Conservation (phyloP, 2,888 invertebrate genomes). For the Euphydryas editha region DNA sequence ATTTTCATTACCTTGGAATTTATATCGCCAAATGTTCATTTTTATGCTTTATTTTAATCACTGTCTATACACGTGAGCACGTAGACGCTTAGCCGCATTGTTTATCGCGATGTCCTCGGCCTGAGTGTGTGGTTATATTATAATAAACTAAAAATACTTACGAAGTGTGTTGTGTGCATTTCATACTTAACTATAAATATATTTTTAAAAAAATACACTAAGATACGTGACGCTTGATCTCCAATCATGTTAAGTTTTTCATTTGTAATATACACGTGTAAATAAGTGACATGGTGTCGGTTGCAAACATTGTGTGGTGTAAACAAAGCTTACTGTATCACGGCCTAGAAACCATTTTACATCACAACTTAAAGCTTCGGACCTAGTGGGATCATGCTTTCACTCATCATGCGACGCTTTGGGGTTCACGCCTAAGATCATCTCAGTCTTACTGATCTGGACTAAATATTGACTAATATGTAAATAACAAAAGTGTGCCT, state of each 20-base stretch:
- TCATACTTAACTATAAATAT: slow-evolving; percentile 25
- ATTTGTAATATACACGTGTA: slow-evolving; percentile 45
- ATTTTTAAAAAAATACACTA: slow-evolving; percentile 32
- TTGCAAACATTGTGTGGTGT: slow-evolving; percentile 54
- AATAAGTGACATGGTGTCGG: slow-evolving; percentile 52
- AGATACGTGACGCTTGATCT: slow-evolving; percentile 28
- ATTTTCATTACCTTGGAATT: slow-evolving; percentile 30
- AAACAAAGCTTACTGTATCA: slow-evolving; percentile 56
- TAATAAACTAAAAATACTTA: slow-evolving; percentile 35
- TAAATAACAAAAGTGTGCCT: slow-evolving; percentile 49
- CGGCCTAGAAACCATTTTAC: slow-evolving; percentile 50
- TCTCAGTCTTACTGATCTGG: slow-evolving; percentile 33
- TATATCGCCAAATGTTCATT: slow-evolving; percentile 32
- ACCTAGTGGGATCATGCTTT: slow-evolving; percentile 59
- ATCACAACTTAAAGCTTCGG: slow-evolving; percentile 50
- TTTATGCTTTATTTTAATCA: slow-evolving; percentile 46
- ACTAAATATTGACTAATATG: slow-evolving; percentile 47
- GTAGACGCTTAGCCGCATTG: slow-evolving; percentile 49
- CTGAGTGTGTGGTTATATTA: slow-evolving; percentile 35
- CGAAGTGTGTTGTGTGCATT: slow-evolving; percentile 31
- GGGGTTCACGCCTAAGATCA: slow-evolving; percentile 44
- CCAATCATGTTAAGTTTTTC: slow-evolving; percentile 10
- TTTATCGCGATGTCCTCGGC: slow-evolving; percentile 29
- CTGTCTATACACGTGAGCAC: slow-evolving; percentile 58
- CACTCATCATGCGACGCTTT: slow-evolving; percentile 49